Base-by-base conservation (phyloP, 2,888 invertebrate genomes). In the Tillus elongatus region DNA sequence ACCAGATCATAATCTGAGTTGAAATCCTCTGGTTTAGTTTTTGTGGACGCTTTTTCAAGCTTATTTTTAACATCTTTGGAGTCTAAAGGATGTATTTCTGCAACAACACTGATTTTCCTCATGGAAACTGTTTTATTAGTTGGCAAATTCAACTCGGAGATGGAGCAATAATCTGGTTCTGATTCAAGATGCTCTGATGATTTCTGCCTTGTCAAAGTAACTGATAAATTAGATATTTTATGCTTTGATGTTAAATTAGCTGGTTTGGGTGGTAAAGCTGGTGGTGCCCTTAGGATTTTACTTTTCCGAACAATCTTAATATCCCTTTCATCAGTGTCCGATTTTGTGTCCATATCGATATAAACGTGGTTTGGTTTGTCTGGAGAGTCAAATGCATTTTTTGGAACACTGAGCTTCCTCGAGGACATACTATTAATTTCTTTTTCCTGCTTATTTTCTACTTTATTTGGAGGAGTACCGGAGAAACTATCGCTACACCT, bases 221-320 rank as follows among this genome's bases (percentile, higher is more conserved):
- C 27, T 13, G 44, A 28, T 27, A 44, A 16, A 31, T 37, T 39
- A 33, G 47, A 72, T 53, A 71, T 71, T 72, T 71, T 77, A 69
- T 69, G 78, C 71, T 73, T 81, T 56, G 69, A 78, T 56, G 75
- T 70, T 51, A 82, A 68, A 64, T 82, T 82, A 49, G 79, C 77
- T 52, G 85, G 84, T 66, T 86, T 83, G 30, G 86, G 82, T 42
- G 86, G 83, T 58, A 87, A 65, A 46, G 84, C 81, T 36, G 83
- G 82, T 40, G 83, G 83, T 46, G 73, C 73, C 54, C 79, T 67
- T 52, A 75, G 69, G 42, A 76, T 75, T 63, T 77, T 76, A 39
- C 54, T 60, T 42, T 58, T 63, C 24, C 60, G 52, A 4, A 61
- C 36, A 42, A 63, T 54, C 12, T 51, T 50, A 10, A 49, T 27